Evolutionary conservation across 2,113 vertebrate genomes (phyloP).

Genomic region (Silurus asotus): DNA sequence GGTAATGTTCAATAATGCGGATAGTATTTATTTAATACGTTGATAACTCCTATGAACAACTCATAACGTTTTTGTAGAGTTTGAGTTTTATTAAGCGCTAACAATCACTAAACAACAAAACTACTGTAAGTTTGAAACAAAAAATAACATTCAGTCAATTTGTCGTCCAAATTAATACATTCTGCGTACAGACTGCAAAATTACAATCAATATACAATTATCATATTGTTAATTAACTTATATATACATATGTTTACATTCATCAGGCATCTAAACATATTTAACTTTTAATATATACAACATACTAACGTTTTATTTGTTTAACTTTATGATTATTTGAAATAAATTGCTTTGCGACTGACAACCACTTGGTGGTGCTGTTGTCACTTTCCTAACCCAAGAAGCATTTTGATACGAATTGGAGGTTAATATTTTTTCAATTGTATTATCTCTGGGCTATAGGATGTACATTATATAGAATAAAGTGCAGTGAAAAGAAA

Average conservation of each 20-base stretch:
- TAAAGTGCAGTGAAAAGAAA: not conserved
- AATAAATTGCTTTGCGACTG: not conserved
- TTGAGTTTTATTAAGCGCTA: not conserved
- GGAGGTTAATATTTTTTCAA: not conserved
- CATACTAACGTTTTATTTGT: not conserved
- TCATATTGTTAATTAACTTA: not conserved
- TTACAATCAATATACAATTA: not conserved
- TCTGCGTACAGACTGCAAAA: too few species aligned
- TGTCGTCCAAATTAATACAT: not conserved
- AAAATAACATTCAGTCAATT: not conserved
- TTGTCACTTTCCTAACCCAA: not conserved
- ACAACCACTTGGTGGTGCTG: conserved; percentile 44
- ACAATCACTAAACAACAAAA: not conserved
- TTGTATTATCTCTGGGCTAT: not conserved
- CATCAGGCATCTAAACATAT: too few species aligned
- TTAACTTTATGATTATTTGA: conserved; percentile 11
- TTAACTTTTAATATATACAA: not conserved
- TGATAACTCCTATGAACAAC: not conserved
- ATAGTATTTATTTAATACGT: not conserved
- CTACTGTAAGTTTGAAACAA: not conserved
- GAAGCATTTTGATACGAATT: not conserved
- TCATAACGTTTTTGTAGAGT: not conserved
- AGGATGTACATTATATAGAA: not conserved
- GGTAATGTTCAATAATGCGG: conserved; percentile 60
- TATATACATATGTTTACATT: too few species aligned